These are phyloP conservation scores for Trigoniulus corallinus DNA, from an alignment of 1,140 invertebrate species.

Conservation along the genomic window DNA sequence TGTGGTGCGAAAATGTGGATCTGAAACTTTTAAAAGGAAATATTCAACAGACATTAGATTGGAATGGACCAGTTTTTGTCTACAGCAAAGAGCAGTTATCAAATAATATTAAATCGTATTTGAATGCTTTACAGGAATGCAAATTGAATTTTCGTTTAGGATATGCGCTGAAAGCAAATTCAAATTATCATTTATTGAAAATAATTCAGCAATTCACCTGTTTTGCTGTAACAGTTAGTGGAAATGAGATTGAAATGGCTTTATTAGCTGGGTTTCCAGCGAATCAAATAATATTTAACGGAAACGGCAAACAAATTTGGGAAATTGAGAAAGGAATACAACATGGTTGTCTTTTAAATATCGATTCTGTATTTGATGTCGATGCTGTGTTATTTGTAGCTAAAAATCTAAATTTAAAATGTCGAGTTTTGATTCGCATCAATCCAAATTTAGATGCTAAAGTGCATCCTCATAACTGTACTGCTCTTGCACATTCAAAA, in stretches of 20 bases:
- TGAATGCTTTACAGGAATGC: slow-evolving; percentile 15
- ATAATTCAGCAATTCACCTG: slow-evolving; percentile 18
- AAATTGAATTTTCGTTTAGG: slow-evolving; percentile 14
- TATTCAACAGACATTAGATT: too few relatives aligned
- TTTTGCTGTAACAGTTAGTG: slow-evolving; percentile 23
- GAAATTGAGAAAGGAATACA: slow-evolving; percentile 25
- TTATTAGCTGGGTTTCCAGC: slow-evolving; percentile 21
- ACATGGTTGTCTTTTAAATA: slow-evolving; percentile 23
- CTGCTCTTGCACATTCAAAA: slow-evolving; percentile 18
- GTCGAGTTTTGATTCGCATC: background rate
- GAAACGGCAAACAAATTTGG: slow-evolving; percentile 27
- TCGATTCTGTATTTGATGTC: slow-evolving; percentile 27
- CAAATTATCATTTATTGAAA: slow-evolving; percentile 20
- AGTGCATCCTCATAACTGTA: slow-evolving; percentile 20
- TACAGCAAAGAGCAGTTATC: slow-evolving; percentile 20
- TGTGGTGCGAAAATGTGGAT: too few relatives aligned
- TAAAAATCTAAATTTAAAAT: background rate
- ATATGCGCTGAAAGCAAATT: slow-evolving; percentile 26
- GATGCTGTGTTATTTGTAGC: slow-evolving; percentile 14
- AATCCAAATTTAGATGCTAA: background rate
- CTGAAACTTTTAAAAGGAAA: too few relatives aligned
- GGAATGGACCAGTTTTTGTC: slow-evolving; percentile 20
- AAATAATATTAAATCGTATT: slow-evolving; percentile 18
- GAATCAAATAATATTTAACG: slow-evolving; percentile 23
- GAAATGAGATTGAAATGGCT: slow-evolving; percentile 24